Percentiles rank a stretch among this genome's conserved stretches.
Conservation (phyloP, 2,797 vertebrate species). For the Lagocephalus sceleratus region DNA sequence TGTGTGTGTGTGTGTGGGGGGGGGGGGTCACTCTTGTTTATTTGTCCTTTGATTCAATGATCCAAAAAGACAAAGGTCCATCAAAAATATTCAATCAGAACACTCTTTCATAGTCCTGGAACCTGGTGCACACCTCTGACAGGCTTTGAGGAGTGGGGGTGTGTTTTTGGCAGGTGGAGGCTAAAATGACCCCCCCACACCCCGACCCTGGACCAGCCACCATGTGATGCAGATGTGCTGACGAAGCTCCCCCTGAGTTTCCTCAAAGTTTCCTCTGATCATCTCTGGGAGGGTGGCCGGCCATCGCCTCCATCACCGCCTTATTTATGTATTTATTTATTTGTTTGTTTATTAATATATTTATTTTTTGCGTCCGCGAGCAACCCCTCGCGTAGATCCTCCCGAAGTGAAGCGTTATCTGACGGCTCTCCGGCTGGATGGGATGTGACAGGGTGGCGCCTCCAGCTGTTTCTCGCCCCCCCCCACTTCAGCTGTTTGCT, state of each 20-base stretch:
- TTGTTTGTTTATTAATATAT: too few relatives aligned
- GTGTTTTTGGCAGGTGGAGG: background rate
- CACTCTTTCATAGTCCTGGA: too few relatives aligned
- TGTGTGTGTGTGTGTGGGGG: background rate
- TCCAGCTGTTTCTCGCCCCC: slow-evolving; percentile 34
- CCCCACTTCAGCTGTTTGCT: slow-evolving; percentile 10
- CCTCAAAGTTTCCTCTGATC: slow-evolving; percentile 23
- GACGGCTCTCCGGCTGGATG: slow-evolving; percentile 36
- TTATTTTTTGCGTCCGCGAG: too few relatives aligned
- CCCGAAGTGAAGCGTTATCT: slow-evolving; percentile 27
- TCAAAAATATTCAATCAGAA: too few relatives aligned
- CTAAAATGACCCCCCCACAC: background rate
- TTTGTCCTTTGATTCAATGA: too few relatives aligned
- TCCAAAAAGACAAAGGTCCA: too few relatives aligned
- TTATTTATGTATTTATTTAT: too few relatives aligned
- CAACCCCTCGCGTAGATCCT: background rate
- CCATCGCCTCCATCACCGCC: slow-evolving; percentile 36
- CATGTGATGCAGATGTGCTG: slow-evolving; percentile 5
- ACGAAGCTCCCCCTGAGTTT: slow-evolving; percentile 10
- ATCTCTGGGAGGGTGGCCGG: too few relatives aligned
- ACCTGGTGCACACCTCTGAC: too few relatives aligned
- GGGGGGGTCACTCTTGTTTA: too few relatives aligned
- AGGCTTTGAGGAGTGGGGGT: too few relatives aligned
- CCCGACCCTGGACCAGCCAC: slow-evolving; percentile 13
- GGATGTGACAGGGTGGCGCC: slow-evolving; percentile 46